Conservation (phyloP, 2,888 invertebrate species). For the Diplolepis rosae region DNA sequence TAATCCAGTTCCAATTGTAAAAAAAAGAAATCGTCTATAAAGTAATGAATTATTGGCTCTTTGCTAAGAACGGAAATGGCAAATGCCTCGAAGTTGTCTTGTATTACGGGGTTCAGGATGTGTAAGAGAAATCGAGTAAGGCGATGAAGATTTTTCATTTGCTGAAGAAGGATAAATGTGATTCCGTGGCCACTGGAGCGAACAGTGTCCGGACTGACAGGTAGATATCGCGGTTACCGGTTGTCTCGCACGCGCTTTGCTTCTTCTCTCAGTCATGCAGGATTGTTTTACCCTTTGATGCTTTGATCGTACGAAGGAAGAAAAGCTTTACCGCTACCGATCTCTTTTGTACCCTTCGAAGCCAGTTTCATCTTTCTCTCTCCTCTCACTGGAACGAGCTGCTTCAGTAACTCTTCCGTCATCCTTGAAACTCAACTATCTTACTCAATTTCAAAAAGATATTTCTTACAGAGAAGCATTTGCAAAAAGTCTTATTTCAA, state of each 20-base stretch:
- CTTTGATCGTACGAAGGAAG: slow-evolving; percentile 61
- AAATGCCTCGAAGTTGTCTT: slow-evolving; percentile 38
- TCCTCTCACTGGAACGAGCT: slow-evolving; percentile 55
- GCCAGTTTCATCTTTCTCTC: slow-evolving; percentile 58
- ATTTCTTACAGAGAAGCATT: no score
- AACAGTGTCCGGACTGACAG: slow-evolving; percentile 43
- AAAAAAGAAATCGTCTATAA: no score
- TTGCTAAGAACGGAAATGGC: not conserved
- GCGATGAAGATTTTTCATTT: slow-evolving; percentile 53
- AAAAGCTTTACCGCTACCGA: slow-evolving; percentile 56
- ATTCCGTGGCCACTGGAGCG: slow-evolving; percentile 57
- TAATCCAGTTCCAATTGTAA: no score
- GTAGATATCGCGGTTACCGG: slow-evolving; percentile 66
- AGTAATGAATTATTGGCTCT: not conserved
- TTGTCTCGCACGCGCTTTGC: slow-evolving; percentile 52
- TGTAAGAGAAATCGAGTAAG: slow-evolving; percentile 64
- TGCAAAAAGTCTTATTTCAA: no score
- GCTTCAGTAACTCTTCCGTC: slow-evolving; percentile 37
- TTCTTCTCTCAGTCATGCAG: slow-evolving; percentile 63
- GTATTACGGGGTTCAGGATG: slow-evolving; percentile 66
- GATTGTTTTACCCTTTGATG: slow-evolving; percentile 68
- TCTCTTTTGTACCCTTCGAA: slow-evolving; percentile 48
- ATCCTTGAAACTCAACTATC: not conserved
- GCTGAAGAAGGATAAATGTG: slow-evolving; percentile 51
- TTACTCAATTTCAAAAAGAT: not conserved